Evolutionary conservation across 2,888 invertebrate species (phyloP).

Genomic region (Tuberolachnus salignus): DNA sequence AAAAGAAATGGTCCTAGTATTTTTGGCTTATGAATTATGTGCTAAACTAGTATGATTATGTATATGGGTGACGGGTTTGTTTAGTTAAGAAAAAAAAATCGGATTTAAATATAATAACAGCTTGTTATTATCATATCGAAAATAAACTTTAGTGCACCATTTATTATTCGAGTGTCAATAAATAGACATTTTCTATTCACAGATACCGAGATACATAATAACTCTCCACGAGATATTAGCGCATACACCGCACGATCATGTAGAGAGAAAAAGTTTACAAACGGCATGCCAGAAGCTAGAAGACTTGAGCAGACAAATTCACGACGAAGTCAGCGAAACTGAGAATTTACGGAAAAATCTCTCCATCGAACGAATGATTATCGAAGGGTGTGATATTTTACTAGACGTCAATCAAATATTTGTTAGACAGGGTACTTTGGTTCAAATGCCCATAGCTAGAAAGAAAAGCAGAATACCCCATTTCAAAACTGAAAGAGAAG

Average conservation of each 20-base stretch:
- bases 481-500: constrained; percentile 73
- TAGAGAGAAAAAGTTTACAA: constrained; percentile 85
- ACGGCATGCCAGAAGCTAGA: constrained; percentile 87
- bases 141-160: too few species aligned
- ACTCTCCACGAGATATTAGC: constrained; percentile 88
- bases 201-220: constrained; percentile 91
- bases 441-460: constrained; percentile 74
- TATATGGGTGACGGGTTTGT: too few species aligned
- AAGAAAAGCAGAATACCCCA: constrained; percentile 67
- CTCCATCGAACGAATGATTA: constrained; percentile 90
- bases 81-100: too few species aligned
- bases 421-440: constrained; percentile 82
- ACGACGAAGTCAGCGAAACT: constrained; percentile 90
- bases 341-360: constrained; percentile 89
- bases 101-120: too few species aligned
- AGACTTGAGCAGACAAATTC: constrained; percentile 84
- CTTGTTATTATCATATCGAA: too few species aligned
- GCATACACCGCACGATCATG: constrained; percentile 92
- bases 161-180: neutral
- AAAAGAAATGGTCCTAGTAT: too few species aligned
- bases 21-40: too few species aligned
- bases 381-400: constrained; percentile 90
- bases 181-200: constrained; percentile 58
- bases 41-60: too few species aligned
- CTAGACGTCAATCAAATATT: constrained; percentile 93